Evolutionary conservation across 2,797 vertebrate species (phyloP).

Genomic region (Alcedo quadribrachys): DNA sequence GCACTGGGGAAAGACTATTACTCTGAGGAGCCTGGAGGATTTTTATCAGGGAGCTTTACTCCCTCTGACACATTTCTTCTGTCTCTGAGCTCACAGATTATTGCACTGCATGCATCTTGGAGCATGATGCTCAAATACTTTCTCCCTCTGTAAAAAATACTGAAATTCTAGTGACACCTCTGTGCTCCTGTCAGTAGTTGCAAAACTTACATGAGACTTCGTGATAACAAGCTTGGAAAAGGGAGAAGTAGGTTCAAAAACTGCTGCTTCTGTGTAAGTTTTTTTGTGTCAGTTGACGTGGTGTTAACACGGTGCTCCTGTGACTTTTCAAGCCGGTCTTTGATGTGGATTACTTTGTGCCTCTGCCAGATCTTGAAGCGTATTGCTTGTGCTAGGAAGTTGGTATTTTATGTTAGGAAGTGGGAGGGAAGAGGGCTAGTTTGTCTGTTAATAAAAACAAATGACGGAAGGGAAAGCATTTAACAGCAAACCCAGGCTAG

Average conservation of each 20-base stretch:
- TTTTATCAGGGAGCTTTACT: background rate
- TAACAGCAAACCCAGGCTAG: background rate
- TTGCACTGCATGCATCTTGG: background rate
- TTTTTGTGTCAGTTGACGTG: background rate
- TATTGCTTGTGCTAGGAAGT: background rate
- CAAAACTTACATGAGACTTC: background rate
- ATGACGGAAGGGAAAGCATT: background rate
- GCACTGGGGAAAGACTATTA: background rate
- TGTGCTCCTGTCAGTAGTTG: background rate
- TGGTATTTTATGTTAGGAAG: constrained; percentile 16
- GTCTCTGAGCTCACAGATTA: background rate
- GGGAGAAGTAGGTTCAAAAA: background rate
- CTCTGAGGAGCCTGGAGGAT: background rate
- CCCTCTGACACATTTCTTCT: background rate
- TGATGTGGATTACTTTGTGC: background rate
- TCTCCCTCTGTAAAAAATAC: background rate
- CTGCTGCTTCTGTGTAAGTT: background rate
- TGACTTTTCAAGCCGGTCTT: background rate
- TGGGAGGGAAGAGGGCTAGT: background rate
- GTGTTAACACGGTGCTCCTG: background rate
- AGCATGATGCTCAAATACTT: background rate
- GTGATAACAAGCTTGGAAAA: background rate
- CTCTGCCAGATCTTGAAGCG: background rate
- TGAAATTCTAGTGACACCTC: background rate
- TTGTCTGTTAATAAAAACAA: background rate